A percentile compares a stretch with the other conserved stretches of the same genome.
phyloP scores from a whole-genome alignment of 2,888 invertebrate genomes.

The Philereme transversata region DNA sequence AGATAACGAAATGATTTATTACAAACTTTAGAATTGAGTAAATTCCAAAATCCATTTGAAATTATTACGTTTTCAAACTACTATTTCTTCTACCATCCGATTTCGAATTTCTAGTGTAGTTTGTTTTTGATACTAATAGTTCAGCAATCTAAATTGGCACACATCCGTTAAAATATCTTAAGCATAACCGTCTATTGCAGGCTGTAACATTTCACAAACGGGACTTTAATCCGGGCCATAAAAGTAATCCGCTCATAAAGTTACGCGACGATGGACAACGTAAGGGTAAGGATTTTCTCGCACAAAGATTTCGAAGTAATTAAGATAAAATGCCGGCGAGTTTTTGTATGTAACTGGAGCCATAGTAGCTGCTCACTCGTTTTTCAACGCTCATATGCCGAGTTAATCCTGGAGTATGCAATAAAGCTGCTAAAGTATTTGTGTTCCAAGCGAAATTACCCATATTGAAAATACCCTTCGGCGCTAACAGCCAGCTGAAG shows the following conservation, averaged over 20 bases:
- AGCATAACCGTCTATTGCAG: slow-evolving; percentile 63
- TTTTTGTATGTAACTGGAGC: slow-evolving; percentile 75
- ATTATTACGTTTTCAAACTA: no score
- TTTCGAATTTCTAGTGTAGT: background rate
- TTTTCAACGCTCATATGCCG: slow-evolving; percentile 79
- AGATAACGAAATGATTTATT: slow-evolving; percentile 56
- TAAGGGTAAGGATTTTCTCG: slow-evolving; percentile 80
- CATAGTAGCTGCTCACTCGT: slow-evolving; percentile 61
- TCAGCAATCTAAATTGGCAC: slow-evolving; percentile 15
- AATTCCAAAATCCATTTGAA: slow-evolving; percentile 19
- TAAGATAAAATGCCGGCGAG: slow-evolving; percentile 80
- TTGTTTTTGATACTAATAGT: background rate
- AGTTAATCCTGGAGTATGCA: slow-evolving; percentile 81
- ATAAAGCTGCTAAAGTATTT: slow-evolving; percentile 82
- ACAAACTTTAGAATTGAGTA: slow-evolving; percentile 55
- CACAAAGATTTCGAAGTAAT: slow-evolving; percentile 82
- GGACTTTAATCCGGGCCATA: slow-evolving; percentile 80
- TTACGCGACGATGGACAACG: slow-evolving; percentile 82
- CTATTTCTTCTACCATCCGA: no score
- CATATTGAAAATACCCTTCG: slow-evolving; percentile 82
- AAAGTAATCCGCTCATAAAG: slow-evolving; percentile 83
- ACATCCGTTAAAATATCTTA: slow-evolving; percentile 33
- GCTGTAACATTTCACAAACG: slow-evolving; percentile 81
- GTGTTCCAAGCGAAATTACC: slow-evolving; percentile 80
- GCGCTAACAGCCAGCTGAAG: slow-evolving; percentile 75